These are phyloP conservation scores for Heptranchias perlo DNA, from an alignment of 2,113 vertebrate genomes.

Conservation along the genomic window DNA sequence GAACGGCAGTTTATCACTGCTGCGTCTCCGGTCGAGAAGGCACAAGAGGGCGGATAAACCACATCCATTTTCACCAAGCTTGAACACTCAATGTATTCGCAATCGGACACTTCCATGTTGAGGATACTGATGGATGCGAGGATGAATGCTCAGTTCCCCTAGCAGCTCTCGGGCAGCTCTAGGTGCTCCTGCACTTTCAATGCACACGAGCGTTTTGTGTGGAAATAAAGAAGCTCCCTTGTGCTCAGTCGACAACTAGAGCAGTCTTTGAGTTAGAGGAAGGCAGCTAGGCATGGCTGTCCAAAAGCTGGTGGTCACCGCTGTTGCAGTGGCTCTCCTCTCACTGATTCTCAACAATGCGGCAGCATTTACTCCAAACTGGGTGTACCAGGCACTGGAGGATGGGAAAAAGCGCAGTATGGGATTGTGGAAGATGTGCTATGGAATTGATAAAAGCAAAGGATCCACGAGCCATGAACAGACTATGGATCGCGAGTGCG, in stretches of 20 bases:
- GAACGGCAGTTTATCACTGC: slow-evolving; percentile 54
- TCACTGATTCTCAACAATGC: slow-evolving; percentile 89
- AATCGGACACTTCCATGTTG: background rate
- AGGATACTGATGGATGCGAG: background rate
- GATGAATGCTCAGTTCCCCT: slow-evolving; percentile 20
- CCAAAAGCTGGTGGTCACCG: slow-evolving; percentile 84
- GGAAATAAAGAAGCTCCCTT: slow-evolving; percentile 9
- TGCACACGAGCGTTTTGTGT: background rate
- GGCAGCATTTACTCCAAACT: slow-evolving; percentile 87
- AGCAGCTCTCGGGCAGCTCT: slow-evolving; percentile 9
- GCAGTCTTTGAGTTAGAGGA: background rate
- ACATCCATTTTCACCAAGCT: background rate
- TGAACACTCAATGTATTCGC: background rate
- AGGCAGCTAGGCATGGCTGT: slow-evolving; percentile 71
- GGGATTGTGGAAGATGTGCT: slow-evolving; percentile 91
- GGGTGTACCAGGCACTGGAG: slow-evolving; percentile 85
- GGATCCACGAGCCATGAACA: slow-evolving; percentile 51
- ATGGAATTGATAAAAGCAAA: slow-evolving; percentile 58
- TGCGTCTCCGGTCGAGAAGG: slow-evolving; percentile 64
- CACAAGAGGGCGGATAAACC: slow-evolving; percentile 83
- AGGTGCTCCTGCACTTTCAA: background rate
- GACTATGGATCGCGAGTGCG: slow-evolving; percentile 64
- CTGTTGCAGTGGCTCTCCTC: slow-evolving; percentile 83
- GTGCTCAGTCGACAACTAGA: background rate
- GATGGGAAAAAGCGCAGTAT: slow-evolving; percentile 85